phyloP scores from a whole-genome alignment of 2,113 vertebrate species.

The Phaethornis superciliosus region DNA sequence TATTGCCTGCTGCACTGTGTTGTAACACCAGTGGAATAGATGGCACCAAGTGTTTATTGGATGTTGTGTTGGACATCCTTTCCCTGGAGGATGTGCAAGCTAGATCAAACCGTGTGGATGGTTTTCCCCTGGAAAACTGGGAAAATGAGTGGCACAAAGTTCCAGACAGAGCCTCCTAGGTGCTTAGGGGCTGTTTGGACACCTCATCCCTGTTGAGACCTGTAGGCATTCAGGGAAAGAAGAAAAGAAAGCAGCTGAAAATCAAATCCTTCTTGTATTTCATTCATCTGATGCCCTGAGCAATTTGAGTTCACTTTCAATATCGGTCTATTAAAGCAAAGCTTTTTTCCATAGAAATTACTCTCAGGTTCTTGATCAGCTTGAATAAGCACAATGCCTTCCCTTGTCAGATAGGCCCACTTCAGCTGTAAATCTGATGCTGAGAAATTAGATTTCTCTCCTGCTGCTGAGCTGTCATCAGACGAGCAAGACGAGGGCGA shows the following conservation, averaged over 20 bases:
- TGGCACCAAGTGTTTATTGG: neutral
- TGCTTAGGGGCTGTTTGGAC: neutral
- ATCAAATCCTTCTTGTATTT: neutral
- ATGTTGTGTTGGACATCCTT: neutral
- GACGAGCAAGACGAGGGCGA: accelerated
- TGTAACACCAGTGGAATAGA: neutral
- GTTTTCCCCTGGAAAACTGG: neutral
- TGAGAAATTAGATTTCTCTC: constrained; percentile 4
- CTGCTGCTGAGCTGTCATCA: neutral
- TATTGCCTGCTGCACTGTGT: accelerated
- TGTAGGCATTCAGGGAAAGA: neutral
- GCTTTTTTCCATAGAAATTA: neutral
- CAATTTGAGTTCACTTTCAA: neutral
- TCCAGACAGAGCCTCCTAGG: neutral
- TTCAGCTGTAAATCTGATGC: neutral
- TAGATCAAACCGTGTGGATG: neutral
- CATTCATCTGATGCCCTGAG: neutral
- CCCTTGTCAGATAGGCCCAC: neutral
- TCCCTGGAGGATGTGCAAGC: neutral
- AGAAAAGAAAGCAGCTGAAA: neutral
- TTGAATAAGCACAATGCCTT: neutral
- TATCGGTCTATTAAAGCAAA: neutral
- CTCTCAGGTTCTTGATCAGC: constrained; percentile 42
- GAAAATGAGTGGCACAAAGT: neutral
- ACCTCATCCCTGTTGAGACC: neutral